These are phyloP conservation scores for Ranitomeya variabilis DNA, from an alignment of 2,113 vertebrate species.

Conservation along the genomic window DNA sequence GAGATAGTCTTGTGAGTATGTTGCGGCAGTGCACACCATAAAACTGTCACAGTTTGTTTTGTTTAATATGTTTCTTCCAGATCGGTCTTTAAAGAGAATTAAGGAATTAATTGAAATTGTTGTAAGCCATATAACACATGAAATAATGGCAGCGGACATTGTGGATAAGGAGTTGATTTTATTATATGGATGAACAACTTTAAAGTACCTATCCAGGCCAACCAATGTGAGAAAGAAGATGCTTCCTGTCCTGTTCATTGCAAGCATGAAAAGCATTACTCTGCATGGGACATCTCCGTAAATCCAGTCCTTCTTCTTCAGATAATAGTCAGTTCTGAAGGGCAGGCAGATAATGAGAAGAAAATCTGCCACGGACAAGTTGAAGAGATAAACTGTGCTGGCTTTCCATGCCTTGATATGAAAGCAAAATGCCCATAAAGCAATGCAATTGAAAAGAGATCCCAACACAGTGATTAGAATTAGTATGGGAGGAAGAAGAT, in stretches of 20 bases:
- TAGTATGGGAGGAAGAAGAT: conserved; percentile 63
- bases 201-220: conserved; percentile 77
- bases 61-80: not conserved
- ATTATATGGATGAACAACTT: conserved; percentile 73
- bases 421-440: conserved; percentile 79
- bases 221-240: conserved; percentile 76
- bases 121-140: conserved; percentile 70
- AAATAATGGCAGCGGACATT: conserved; percentile 66
- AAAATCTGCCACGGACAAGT: conserved; percentile 77
- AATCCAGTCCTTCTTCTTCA: conserved; percentile 60
- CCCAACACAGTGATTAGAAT: conserved; percentile 78
- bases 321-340: conserved; percentile 71
- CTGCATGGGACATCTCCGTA: conserved; percentile 65
- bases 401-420: conserved; percentile 78
- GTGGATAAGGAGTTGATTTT: conserved; percentile 67
- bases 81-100: conserved; percentile 63
- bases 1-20: conserved; percentile 65
- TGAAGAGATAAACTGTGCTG: conserved; percentile 78
- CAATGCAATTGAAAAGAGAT: conserved; percentile 73
- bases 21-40: conserved; percentile 64
- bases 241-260: conserved; percentile 75
- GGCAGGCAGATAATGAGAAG: conserved; percentile 77
- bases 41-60: conserved; percentile 69
- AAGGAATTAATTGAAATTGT: conserved; percentile 65
- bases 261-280: conserved; percentile 74